These are phyloP conservation scores for Microlaimidae sp. DNA, from an alignment of 2,888 invertebrate species.

Conservation along the genomic window DNA sequence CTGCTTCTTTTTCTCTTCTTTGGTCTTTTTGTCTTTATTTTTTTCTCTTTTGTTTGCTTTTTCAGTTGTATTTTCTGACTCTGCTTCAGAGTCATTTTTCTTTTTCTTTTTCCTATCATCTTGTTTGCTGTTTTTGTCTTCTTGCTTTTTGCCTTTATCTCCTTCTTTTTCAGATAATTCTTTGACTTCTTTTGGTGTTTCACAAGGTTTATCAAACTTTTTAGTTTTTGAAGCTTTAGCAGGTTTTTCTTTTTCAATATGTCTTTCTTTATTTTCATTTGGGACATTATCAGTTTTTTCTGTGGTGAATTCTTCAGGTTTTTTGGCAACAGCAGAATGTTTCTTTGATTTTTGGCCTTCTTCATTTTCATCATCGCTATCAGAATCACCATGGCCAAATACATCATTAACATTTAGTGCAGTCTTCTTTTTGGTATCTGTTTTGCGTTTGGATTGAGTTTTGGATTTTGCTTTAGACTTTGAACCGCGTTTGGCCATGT, in stretches of 20 bases:
- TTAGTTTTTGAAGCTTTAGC: background rate
- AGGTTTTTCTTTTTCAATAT: slow-evolving; percentile 37
- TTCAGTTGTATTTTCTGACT: slow-evolving; percentile 55
- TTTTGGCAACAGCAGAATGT: background rate
- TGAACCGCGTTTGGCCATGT: no score
- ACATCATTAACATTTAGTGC: background rate
- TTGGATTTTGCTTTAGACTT: no score
- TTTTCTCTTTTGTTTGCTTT: slow-evolving; percentile 36
- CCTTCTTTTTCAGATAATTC: slow-evolving; percentile 14
- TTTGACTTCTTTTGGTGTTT: slow-evolving; percentile 38
- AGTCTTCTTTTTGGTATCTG: no score
- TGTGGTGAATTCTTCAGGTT: no score
- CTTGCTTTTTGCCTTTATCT: slow-evolving; percentile 3
- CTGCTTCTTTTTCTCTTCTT: slow-evolving; percentile 51
- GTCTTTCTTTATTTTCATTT: slow-evolving; percentile 24
- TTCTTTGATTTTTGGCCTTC: background rate
- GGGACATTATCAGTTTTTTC: background rate
- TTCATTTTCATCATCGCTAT: background rate
- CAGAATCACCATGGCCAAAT: background rate
- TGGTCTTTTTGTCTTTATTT: slow-evolving; percentile 41
- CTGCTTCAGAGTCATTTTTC: background rate
- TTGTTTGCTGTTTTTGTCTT: background rate
- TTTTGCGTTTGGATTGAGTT: no score
- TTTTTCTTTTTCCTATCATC: slow-evolving; percentile 13
- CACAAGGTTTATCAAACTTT: background rate